phyloP scores from a whole-genome alignment of 1,140 invertebrate species.

The Lerema accius region DNA sequence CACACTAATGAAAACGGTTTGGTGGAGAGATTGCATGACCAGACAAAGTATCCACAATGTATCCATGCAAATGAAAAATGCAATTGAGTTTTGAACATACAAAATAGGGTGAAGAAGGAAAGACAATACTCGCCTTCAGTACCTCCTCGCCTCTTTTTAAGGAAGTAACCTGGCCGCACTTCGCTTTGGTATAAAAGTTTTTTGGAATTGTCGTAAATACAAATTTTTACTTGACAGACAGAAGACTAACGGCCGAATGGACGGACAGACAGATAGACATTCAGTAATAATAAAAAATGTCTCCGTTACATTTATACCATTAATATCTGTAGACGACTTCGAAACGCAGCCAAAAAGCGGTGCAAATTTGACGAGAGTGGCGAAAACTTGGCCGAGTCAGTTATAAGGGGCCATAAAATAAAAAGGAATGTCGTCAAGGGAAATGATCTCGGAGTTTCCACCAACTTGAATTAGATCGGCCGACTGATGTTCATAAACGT shows the following conservation, averaged over 20 bases:
- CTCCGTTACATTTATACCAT: no score
- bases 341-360: constrained; percentile 12
- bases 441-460: constrained; percentile 58
- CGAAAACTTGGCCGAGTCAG: constrained; percentile 48
- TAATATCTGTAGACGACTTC: neutral
- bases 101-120: neutral
- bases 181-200: no score
- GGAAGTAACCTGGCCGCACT: no score
- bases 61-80: no score
- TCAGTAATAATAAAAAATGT: no score
- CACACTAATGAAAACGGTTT: constrained; percentile 19
- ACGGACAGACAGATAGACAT: no score
- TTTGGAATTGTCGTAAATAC: no score
- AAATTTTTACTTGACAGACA: no score
- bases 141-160: neutral
- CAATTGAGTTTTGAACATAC: neutral
- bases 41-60: neutral
- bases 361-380: constrained; percentile 47
- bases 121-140: neutral
- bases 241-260: no score
- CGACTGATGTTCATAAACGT: constrained; percentile 56
- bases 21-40: neutral
- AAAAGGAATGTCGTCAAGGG: constrained; percentile 58
- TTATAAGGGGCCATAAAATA: constrained; percentile 61
- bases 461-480: constrained; percentile 65